Evolutionary conservation across 1,140 invertebrate genomes (phyloP), one percentile per base, ranked within the genome.

Genomic region (Oscheius sp.): DNA sequence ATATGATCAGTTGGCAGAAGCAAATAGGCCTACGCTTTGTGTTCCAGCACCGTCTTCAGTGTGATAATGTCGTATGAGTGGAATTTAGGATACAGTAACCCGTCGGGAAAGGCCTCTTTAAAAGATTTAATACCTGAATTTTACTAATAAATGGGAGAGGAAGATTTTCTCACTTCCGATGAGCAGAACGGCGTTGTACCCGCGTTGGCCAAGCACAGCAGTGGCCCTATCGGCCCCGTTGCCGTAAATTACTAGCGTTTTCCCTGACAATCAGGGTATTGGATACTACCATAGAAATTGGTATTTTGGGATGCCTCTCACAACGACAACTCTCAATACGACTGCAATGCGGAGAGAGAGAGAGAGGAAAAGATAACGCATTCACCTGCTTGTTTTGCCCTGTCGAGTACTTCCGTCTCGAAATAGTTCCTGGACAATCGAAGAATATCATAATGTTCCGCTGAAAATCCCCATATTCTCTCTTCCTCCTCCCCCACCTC

Each of bases 101-200:
- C 49, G 7, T 55, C 7, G 26, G 67, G 67, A 61, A 58, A 68
- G 3, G 18, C 13, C 32, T 68, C 67, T 28, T 59, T 68, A 38
- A 68, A 68, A n/a, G 36, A 55, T n/a, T 49, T 31, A 10, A 61
- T 31, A 26, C 45, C 67, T 68, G 55, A 42, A 68, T 23, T 28
- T 1, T 15, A n/a, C 29, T 4, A 13, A 26, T 10, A 23, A 26
- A 3, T 32, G 1, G 3, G 0, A 1, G n/a, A 52, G 28, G 46
- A 7, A 7, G 29, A 2, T 15, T 18, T 23, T 38, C 67, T 61
- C 15, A 68, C 67, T 68, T 68, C 67, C 67, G 38, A 28, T 68
- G 31, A 68, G 23, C 23, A 68, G 3, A 0, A 68, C 52, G 3
- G 67, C 55, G 28, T 61, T 68, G 32, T 58, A 68, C 18, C 67